Evolutionary conservation across 2,888 invertebrate genomes (phyloP).

Genomic region (Rhogogaster chlorosoma): DNA sequence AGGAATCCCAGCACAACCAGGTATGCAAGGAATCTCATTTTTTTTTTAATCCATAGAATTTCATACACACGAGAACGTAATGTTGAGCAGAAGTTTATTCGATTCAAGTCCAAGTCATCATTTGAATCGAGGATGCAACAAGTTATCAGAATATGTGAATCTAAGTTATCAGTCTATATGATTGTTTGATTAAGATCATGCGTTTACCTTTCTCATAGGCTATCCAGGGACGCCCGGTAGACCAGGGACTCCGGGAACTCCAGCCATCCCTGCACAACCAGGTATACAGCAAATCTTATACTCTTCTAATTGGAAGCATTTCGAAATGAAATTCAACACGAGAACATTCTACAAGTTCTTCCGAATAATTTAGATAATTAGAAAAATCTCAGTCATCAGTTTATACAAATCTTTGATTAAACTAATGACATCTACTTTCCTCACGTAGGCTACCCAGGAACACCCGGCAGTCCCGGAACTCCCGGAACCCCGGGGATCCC

Average conservation of each 20-base stretch:
- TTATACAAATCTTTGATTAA: too few species aligned
- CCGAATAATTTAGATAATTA: too few species aligned
- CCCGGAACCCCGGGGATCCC: slow-evolving; percentile 69
- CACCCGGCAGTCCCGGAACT: slow-evolving; percentile 58
- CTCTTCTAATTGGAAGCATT: not conserved
- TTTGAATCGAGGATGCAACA: not conserved
- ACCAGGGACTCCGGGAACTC: slow-evolving; percentile 65
- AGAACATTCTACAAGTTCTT: not conserved
- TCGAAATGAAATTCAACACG: slow-evolving; percentile 35
- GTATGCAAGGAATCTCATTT: not conserved
- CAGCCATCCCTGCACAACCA: slow-evolving; percentile 64
- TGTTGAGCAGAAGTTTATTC: not conserved
- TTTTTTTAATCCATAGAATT: not conserved
- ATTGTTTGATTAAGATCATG: not conserved
- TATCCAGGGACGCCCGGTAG: slow-evolving; percentile 57
- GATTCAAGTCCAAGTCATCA: not conserved
- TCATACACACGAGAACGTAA: not conserved
- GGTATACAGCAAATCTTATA: slow-evolving; percentile 43
- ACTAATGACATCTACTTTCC: not conserved
- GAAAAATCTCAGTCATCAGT: slow-evolving; percentile 55
- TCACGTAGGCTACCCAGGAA: slow-evolving; percentile 58
- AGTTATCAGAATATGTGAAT: not conserved
- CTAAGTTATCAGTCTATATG: not conserved
- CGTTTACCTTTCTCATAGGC: slow-evolving; percentile 51
- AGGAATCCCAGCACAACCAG: slow-evolving; percentile 25